Percentiles rank a stretch among this genome's conserved stretches.
Conservation (phyloP, 1,140 invertebrate species). For the Danaus melanippus region DNA sequence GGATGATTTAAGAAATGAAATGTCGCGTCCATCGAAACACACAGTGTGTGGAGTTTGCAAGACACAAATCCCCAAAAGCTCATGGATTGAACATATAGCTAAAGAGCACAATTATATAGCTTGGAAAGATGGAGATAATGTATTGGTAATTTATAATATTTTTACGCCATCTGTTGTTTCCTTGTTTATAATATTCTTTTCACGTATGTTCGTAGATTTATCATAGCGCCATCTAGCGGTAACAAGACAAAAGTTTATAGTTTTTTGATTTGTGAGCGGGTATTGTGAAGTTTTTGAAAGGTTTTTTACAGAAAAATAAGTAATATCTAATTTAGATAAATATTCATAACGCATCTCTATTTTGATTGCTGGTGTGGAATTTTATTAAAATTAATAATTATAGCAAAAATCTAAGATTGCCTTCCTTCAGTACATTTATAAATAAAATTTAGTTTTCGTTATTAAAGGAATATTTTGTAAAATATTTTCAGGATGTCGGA, state of each 20-base stretch:
- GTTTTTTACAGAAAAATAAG: no score
- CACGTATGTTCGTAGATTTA: no score
- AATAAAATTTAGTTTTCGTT: not conserved
- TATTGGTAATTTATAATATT: conserved; percentile 25
- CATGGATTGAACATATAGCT: conserved; percentile 36
- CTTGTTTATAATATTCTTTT: no score
- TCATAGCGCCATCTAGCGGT: no score
- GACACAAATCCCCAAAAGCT: conserved; percentile 15
- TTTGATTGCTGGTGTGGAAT: not conserved
- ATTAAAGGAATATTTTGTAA: conserved; percentile 2
- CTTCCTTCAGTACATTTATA: conserved; percentile 14
- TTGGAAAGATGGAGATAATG: conserved; percentile 33
- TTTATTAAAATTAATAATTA: not conserved
- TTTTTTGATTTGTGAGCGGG: no score
- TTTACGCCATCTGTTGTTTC: not conserved
- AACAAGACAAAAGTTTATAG: no score
- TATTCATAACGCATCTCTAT: not conserved
- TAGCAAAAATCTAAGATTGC: conserved; percentile 9
- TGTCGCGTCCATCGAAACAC: no score
- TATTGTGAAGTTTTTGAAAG: no score
- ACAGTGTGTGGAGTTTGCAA: conserved; percentile 39
- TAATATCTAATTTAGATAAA: not conserved
- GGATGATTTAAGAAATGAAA: no score
- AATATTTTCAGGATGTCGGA: conserved; percentile 34
- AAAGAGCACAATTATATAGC: conserved; percentile 44